These are phyloP conservation scores for Sitta carolinensis DNA, from an alignment of 2,797 vertebrate species.

Conservation along the genomic window DNA sequence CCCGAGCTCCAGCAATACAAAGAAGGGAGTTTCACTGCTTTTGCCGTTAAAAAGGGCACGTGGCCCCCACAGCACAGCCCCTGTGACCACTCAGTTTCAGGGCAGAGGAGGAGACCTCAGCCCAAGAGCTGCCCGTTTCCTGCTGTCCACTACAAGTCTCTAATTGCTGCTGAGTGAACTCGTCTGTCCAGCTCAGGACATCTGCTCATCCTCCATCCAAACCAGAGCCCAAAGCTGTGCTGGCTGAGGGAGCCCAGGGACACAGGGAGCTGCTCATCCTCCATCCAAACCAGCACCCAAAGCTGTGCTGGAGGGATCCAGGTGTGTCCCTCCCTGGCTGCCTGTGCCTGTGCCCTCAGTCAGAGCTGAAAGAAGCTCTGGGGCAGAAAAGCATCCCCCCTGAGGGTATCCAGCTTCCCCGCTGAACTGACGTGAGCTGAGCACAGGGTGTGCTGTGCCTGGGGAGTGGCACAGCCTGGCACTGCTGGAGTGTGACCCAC, in stretches of 20 bases:
- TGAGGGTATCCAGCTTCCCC: background rate
- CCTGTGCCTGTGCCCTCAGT: background rate
- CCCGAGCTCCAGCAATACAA: background rate
- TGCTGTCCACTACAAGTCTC: background rate
- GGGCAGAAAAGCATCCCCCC: background rate
- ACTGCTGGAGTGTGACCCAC: background rate
- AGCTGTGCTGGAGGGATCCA: background rate
- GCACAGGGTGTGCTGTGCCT: background rate
- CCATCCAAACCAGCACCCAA: background rate
- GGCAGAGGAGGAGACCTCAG: background rate
- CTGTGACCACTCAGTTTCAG: background rate
- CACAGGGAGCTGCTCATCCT: background rate
- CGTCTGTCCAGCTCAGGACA: background rate
- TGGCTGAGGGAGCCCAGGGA: background rate
- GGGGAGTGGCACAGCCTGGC: no score
- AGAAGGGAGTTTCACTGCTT: background rate
- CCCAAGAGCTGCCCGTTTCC: background rate
- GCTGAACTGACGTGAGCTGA: background rate
- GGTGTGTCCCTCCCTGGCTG: background rate
- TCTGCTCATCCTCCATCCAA: background rate
- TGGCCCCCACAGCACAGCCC: accelerated
- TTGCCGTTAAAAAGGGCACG: background rate
- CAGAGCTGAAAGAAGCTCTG: background rate
- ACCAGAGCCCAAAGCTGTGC: background rate
- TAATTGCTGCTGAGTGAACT: background rate